Evolutionary conservation across 2,113 vertebrate species (phyloP).

Genomic region (Notothenia rossii): DNA sequence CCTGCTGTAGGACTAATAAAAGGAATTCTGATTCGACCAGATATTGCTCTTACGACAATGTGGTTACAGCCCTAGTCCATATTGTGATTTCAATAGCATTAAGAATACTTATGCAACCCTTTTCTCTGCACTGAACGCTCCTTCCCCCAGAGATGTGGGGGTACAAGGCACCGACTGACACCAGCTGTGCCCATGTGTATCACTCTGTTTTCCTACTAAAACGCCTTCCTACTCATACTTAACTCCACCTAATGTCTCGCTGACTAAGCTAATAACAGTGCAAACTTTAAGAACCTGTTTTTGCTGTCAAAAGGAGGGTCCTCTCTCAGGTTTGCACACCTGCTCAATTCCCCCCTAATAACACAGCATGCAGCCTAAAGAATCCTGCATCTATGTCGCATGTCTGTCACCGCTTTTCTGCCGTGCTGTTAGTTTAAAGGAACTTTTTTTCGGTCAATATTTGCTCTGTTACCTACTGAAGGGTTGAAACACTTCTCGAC

Average conservation of each 20-base stretch:
- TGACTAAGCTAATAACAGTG: conserved; percentile 12
- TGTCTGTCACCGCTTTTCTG: background rate
- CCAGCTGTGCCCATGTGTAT: background rate
- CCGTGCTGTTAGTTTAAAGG: too few relatives aligned
- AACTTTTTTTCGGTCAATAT: too few relatives aligned
- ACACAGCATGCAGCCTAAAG: conserved; percentile 11
- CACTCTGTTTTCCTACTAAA: background rate
- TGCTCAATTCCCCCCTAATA: background rate
- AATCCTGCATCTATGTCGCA: background rate
- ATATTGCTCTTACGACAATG: too few relatives aligned
- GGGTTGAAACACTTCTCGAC: background rate
- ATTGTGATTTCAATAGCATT: too few relatives aligned
- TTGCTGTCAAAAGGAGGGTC: conserved; percentile 21
- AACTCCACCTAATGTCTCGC: background rate
- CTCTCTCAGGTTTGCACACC: background rate
- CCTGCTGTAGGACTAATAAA: too few relatives aligned
- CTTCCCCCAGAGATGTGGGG: conserved; percentile 17
- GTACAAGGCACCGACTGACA: conserved; percentile 48
- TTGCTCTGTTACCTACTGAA: too few relatives aligned
- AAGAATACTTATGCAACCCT: too few relatives aligned
- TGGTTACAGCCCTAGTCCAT: too few relatives aligned
- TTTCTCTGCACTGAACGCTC: background rate
- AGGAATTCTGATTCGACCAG: too few relatives aligned
- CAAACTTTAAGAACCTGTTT: conserved; percentile 31
- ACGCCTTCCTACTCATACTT: background rate